A percentile compares a stretch with the other conserved stretches of the same genome.
phyloP scores from a whole-genome alignment of 2,888 invertebrate genomes.

The Alentia gelatinosa region DNA sequence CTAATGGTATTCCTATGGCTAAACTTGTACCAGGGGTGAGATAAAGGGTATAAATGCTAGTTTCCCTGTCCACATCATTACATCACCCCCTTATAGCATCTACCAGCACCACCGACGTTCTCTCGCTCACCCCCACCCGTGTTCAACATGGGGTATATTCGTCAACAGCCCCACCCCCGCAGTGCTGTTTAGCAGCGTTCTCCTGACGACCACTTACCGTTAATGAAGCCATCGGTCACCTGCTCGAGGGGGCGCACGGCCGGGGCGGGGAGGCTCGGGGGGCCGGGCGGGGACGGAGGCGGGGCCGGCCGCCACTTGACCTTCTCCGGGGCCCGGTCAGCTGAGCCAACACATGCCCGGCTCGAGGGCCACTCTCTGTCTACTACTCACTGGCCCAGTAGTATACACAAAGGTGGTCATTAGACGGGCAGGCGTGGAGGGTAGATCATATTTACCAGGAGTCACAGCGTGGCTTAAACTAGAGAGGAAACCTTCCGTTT shows the following conservation, averaged over 20 bases:
- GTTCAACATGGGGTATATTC: no score
- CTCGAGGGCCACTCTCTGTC: neutral
- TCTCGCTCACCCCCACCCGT: no score
- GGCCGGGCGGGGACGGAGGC: neutral
- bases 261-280: neutral
- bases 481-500: no score
- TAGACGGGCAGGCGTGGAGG: neutral
- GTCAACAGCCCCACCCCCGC: neutral
- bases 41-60: no score
- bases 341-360: neutral
- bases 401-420: neutral
- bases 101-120: no score
- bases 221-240: conserved; percentile 17
- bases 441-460: neutral
- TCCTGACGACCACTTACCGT: neutral
- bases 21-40: no score
- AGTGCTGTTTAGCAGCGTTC: neutral
- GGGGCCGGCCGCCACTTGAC: neutral
- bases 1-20: no score
- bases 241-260: neutral
- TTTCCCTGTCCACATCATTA: no score
- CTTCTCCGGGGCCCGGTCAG: neutral
- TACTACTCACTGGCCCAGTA: neutral
- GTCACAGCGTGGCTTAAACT: no score
- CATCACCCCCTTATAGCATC: no score